Evolutionary conservation across 2,797 vertebrate species (phyloP).

Genomic region (Allobates femoralis): DNA sequence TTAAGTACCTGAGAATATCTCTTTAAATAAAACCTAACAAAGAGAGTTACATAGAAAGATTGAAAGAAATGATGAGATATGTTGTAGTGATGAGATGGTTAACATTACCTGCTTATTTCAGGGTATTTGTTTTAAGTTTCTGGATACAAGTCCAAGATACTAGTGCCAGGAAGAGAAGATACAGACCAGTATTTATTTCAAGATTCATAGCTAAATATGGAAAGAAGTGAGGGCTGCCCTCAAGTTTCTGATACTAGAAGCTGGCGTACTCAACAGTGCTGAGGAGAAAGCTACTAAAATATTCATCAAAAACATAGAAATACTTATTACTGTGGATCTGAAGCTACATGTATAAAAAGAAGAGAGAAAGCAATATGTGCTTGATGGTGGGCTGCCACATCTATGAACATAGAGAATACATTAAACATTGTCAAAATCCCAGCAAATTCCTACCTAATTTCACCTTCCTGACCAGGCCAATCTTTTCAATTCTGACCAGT

Average conservation of each 20-base stretch:
- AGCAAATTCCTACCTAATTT: no score
- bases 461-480: no score
- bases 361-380: background rate
- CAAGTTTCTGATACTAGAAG: background rate
- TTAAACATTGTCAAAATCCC: background rate
- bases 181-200: background rate
- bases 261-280: background rate
- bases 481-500: no score
- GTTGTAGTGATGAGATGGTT: background rate
- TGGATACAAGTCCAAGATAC: background rate
- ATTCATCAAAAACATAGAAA: background rate
- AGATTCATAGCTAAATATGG: conserved; percentile 45
- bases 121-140: background rate
- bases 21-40: no score
- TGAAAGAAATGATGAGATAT: background rate
- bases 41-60: no score
- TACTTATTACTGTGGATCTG: background rate
- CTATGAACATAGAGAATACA: no score
- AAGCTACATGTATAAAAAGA: background rate
- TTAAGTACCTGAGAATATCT: no score
- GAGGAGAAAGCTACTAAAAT: background rate
- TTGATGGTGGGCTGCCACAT: no score
- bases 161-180: background rate
- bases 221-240: conserved; percentile 1
- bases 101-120: background rate